A percentile compares a stretch with the other conserved stretches of the same genome.
Evolutionary conservation across 2,888 invertebrate species (phyloP).

Genomic region (Serrognathus titanus): DNA sequence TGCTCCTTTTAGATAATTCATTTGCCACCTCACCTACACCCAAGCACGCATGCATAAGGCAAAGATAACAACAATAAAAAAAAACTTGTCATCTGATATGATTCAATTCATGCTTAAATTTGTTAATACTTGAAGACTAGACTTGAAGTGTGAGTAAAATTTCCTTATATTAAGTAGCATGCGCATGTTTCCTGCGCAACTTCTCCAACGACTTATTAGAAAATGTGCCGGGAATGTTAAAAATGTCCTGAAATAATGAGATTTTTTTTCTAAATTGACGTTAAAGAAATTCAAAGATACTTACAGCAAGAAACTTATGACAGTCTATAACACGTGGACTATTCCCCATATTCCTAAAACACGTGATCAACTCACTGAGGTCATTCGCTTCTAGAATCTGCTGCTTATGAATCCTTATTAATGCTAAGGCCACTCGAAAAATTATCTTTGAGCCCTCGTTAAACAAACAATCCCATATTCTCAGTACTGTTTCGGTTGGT

Average conservation of each 20-base stretch:
- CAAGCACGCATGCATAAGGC: no score
- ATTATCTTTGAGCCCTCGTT: slow-evolving; percentile 92
- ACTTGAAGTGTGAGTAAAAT: slow-evolving; percentile 8
- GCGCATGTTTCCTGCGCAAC: slow-evolving; percentile 53
- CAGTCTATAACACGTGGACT: slow-evolving; percentile 78
- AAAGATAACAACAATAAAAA: slow-evolving; percentile 4
- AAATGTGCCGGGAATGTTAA: slow-evolving; percentile 76
- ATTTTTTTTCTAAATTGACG: neutral
- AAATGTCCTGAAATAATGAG: slow-evolving; percentile 65
- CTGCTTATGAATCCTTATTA: slow-evolving; percentile 71
- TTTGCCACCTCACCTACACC: no score
- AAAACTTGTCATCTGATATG: slow-evolving; percentile 3
- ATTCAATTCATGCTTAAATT: slow-evolving; percentile 13
- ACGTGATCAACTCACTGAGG: slow-evolving; percentile 75
- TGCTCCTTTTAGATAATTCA: no score
- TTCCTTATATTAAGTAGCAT: slow-evolving; percentile 17
- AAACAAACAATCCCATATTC: slow-evolving; percentile 96
- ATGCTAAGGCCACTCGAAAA: slow-evolving; percentile 81
- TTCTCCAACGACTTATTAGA: slow-evolving; percentile 64
- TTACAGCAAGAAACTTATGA: slow-evolving; percentile 84
- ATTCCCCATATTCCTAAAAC: slow-evolving; percentile 78
- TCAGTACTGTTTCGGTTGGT: slow-evolving; percentile 88
- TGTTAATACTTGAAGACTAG: slow-evolving; percentile 13
- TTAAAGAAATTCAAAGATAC: slow-evolving; percentile 20
- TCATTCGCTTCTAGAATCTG: slow-evolving; percentile 75